phyloP scores from a whole-genome alignment of 2,888 invertebrate species.

The Erpobdella octoculata region DNA sequence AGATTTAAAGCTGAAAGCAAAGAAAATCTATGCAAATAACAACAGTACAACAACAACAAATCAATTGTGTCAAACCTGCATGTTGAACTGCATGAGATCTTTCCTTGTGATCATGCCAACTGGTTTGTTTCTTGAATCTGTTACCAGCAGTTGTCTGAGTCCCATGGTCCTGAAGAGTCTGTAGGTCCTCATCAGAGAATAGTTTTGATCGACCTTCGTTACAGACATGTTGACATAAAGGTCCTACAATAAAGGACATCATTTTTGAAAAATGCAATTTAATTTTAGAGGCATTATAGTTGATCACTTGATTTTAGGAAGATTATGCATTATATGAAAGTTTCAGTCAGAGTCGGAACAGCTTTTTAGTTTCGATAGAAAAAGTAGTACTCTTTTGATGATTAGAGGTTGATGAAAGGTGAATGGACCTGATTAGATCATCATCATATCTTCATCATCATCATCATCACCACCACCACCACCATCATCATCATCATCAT shows the following conservation, averaged over 20 bases:
- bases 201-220: conserved; percentile 41
- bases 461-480: neutral
- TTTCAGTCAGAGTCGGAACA: too few relatives aligned
- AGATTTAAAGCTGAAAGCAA: neutral
- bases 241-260: too few relatives aligned
- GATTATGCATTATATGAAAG: too few relatives aligned
- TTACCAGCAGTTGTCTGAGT: conserved; percentile 45
- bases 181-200: conserved; percentile 46
- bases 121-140: conserved; percentile 42
- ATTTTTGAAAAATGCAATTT: too few relatives aligned
- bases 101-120: conserved; percentile 47
- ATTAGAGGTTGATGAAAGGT: too few relatives aligned
- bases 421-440: too few relatives aligned
- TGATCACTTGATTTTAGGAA: too few relatives aligned
- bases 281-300: too few relatives aligned
- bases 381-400: too few relatives aligned
- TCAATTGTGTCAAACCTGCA: conserved; percentile 27
- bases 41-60: neutral
- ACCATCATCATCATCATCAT: conserved; percentile 1
- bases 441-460: too few relatives aligned
- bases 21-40: neutral
- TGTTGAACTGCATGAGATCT: conserved; percentile 44
- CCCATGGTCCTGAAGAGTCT: conserved; percentile 46
- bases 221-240: conserved; percentile 45
- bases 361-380: too few relatives aligned